phyloP scores from a whole-genome alignment of 2,113 vertebrate species.

The Conger conger region DNA sequence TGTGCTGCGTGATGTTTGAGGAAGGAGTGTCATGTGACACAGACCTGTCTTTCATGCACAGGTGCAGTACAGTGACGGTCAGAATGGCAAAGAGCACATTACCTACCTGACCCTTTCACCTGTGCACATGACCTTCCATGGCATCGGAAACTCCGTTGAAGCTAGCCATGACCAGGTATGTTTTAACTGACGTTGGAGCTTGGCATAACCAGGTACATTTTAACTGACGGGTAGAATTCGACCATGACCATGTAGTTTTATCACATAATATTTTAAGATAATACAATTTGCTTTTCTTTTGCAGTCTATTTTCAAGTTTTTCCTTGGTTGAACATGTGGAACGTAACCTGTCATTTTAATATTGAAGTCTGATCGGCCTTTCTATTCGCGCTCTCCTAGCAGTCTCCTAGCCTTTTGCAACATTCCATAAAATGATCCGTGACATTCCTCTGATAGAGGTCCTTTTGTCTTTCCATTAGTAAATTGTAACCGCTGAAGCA shows the following conservation, averaged over 20 bases:
- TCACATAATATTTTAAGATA: no score
- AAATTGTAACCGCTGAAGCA: slow-evolving; percentile 48
- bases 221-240: background rate
- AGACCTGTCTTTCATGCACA: slow-evolving; percentile 55
- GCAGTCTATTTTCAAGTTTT: background rate
- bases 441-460: slow-evolving; percentile 16
- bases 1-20: background rate
- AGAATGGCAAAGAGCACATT: slow-evolving; percentile 87
- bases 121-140: slow-evolving; percentile 93
- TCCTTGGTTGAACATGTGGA: background rate
- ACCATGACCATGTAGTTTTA: background rate
- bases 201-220: background rate
- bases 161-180: slow-evolving; percentile 91
- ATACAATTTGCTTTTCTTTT: no score
- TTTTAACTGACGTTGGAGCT: slow-evolving; percentile 24
- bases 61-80: slow-evolving; percentile 90
- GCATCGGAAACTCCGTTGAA: slow-evolving; percentile 88
- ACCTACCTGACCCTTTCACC: slow-evolving; percentile 91
- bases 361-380: background rate
- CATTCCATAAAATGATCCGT: slow-evolving; percentile 50
- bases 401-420: slow-evolving; percentile 6
- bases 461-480: background rate
- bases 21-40: background rate
- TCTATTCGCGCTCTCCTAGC: background rate
- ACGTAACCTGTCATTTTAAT: background rate